Base-by-base conservation (phyloP, 2,113 vertebrate species). In the Zingel zingel region DNA sequence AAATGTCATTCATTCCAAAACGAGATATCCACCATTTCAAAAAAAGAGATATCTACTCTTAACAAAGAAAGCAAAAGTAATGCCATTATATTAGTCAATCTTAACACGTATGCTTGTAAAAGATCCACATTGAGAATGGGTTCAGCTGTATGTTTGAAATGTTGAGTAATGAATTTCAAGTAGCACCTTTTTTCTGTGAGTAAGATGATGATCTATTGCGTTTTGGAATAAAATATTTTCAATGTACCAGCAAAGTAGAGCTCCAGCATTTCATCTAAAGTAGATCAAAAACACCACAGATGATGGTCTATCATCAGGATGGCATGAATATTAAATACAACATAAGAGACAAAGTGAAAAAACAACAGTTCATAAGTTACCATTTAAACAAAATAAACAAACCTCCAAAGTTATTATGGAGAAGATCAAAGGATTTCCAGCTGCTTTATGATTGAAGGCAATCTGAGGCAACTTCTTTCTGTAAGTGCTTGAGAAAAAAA, bases 361-460 rank as follows among this genome's bases (percentile, higher is more conserved):
- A 63, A 88, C 45, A 83, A 87, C 19, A 79, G 86, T 92, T 62
- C 86, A 87, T 90, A 91, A 91, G 64, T 91, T 90, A 93, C 71
- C 14, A 43, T 79, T 86, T 69, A 56, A 88, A 90, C 68, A 69
- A 45, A 77, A 91, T 58, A 80, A 85, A 93, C 81, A 85, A 84
- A 84, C 66, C 74, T 87, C 68, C 64, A 66, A 83, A 68, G 36
- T 72, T 53, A 21, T 72, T 47, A 43, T 71, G 68, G 85, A 93
- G 89, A 91, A 88, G 83, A 91, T 76, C 64, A 25, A 81, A 88
- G 59, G 71, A 86, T 87, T 89, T 92, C 79, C 87, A 93, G 92
- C 92, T 94, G 90, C 93, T 91, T 89, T 69, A 67, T 88, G 84
- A 88, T 62, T 86, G 88, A 94, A 94, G 92, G 92, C 91, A 80